Conservation (phyloP, 2,113 vertebrate species). For the Peromyscus maniculatus region DNA sequence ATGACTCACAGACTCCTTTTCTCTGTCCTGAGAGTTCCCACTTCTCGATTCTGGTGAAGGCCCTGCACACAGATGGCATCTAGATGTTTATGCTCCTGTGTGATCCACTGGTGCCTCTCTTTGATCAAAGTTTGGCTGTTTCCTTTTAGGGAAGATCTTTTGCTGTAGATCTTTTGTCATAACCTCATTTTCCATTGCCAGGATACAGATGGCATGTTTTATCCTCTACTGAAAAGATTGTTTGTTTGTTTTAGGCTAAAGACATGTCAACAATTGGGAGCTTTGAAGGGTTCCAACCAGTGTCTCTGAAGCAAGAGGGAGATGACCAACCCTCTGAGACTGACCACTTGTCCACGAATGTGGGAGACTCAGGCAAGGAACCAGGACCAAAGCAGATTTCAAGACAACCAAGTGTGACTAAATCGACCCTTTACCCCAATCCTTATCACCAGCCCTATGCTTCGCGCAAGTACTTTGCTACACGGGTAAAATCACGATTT, state of each 20-base stretch:
- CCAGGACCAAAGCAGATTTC: not conserved
- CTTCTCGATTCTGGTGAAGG: not conserved
- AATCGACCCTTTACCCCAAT: constrained; percentile 68
- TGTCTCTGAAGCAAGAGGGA: constrained; percentile 75
- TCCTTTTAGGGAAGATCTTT: not conserved
- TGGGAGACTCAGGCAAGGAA: constrained; percentile 5
- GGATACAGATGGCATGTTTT: not conserved
- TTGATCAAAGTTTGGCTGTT: not conserved
- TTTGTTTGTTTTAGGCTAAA: constrained; percentile 78
- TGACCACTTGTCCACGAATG: not conserved
- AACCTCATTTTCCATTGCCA: not conserved
- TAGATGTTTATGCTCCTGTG: not conserved
- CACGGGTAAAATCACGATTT: constrained; percentile 71
- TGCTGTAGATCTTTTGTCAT: not conserved
- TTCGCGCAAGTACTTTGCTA: constrained; percentile 82
- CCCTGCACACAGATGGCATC: not conserved
- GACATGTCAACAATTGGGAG: constrained; percentile 83
- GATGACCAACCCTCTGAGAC: constrained; percentile 73
- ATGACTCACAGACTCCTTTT: not conserved
- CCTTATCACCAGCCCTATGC: constrained; percentile 55
- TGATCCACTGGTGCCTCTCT: not conserved
- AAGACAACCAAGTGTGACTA: constrained; percentile 66
- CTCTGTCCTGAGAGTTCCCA: not conserved
- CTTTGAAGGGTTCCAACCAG: constrained; percentile 82
- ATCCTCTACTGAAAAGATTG: not conserved